Percentiles rank a stretch among this genome's conserved stretches.
phyloP scores from a whole-genome alignment of 2,888 invertebrate genomes.

The Aphodius sticticus region DNA sequence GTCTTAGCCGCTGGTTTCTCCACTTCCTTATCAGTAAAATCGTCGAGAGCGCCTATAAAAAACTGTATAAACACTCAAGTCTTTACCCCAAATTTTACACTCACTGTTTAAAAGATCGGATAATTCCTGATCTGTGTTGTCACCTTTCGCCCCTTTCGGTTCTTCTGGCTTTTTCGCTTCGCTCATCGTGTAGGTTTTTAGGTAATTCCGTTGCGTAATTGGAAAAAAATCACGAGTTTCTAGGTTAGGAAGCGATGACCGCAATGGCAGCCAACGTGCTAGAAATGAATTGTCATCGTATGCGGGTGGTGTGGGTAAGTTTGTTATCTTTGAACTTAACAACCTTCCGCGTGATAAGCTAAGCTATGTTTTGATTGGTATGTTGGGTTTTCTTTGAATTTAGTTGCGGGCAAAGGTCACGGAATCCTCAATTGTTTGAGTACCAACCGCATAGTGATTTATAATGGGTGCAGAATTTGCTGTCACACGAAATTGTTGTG shows the following conservation, averaged over 20 bases:
- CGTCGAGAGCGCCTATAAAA: constrained; percentile 69
- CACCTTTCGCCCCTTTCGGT: constrained; percentile 45
- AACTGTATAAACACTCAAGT: constrained; percentile 20
- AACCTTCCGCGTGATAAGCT: background rate
- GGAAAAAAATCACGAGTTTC: constrained; percentile 5
- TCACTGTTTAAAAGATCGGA: constrained; percentile 80
- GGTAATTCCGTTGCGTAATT: constrained; percentile 21
- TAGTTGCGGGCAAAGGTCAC: no score
- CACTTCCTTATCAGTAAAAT: constrained; percentile 61
- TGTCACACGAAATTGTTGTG: no score
- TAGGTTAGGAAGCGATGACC: constrained; percentile 7
- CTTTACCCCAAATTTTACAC: constrained; percentile 50
- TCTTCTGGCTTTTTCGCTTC: constrained; percentile 29
- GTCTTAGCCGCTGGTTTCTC: constrained; percentile 54
- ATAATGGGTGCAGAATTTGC: no score
- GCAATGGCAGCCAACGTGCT: background rate
- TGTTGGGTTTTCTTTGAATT: no score
- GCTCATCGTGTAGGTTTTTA: constrained; percentile 27
- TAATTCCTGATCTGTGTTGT: constrained; percentile 70
- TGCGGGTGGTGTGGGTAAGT: background rate
- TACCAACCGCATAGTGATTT: no score
- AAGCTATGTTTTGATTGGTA: no score
- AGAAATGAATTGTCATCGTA: background rate
- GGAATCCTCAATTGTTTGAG: no score
- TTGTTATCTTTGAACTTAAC: constrained; percentile 11